Evolutionary conservation across 2,797 vertebrate genomes (phyloP).

Genomic region (Myotis planiceps): DNA sequence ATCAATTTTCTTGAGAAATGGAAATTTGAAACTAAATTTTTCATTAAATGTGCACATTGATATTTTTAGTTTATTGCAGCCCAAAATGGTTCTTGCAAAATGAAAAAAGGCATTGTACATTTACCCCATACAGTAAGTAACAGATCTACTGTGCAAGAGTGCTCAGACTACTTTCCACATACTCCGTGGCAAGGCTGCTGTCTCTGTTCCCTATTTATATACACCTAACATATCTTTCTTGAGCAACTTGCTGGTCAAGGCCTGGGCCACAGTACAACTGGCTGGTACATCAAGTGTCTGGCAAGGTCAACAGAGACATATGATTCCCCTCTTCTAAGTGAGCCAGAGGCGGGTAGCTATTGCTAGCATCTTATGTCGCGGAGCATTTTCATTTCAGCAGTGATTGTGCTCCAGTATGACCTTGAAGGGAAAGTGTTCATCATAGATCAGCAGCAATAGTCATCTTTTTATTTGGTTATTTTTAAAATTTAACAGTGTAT

Average conservation of each 20-base stretch:
- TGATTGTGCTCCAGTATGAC: neutral
- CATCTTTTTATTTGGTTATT: neutral
- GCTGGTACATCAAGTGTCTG: neutral
- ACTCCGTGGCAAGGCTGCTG: neutral
- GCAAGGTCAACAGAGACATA: neutral
- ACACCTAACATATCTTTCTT: neutral
- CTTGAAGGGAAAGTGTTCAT: neutral
- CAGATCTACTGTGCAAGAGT: neutral
- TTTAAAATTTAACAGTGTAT: neutral
- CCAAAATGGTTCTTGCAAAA: neutral
- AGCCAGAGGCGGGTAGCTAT: neutral
- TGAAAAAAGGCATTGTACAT: neutral
- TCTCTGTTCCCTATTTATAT: neutral
- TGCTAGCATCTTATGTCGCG: neutral
- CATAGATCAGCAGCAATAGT: neutral
- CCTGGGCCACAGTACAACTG: neutral
- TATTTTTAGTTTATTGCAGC: conserved; percentile 20
- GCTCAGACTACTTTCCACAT: neutral
- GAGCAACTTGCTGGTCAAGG: neutral
- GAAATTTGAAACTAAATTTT: too few relatives aligned
- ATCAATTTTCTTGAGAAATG: neutral
- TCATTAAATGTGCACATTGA: neutral
- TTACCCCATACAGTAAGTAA: neutral
- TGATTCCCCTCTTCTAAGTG: neutral
- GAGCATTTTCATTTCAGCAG: neutral